These are phyloP conservation scores for Masticophis lateralis DNA, from an alignment of 2,797 vertebrate genomes.

Conservation along the genomic window DNA sequence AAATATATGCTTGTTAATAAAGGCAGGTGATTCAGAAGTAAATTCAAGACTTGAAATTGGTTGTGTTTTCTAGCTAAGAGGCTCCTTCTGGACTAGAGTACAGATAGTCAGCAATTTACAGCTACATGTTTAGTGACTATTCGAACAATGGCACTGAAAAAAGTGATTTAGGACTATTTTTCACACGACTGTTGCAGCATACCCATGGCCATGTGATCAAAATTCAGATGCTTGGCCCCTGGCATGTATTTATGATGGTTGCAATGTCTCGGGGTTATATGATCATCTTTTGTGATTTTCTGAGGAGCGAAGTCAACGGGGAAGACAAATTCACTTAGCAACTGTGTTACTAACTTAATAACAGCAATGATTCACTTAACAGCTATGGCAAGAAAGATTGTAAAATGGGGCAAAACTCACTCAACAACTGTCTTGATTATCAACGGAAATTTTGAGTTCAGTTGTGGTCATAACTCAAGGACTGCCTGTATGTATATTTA, in stretches of 20 bases:
- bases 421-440: background rate
- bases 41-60: background rate
- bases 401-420: background rate
- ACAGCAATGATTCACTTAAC: background rate
- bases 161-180: background rate
- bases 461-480: background rate
- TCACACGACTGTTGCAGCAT: background rate
- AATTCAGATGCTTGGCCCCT: background rate
- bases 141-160: background rate
- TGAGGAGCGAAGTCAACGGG: background rate
- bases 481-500: background rate
- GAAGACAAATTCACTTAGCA: background rate
- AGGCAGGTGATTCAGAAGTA: background rate
- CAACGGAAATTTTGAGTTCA: background rate
- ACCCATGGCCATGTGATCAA: background rate
- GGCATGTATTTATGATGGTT: background rate
- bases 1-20: background rate
- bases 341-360: background rate
- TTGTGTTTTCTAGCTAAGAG: background rate
- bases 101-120: background rate
- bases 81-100: background rate
- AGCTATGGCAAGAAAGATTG: background rate
- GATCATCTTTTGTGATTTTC: background rate
- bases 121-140: background rate
- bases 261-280: background rate